These are phyloP conservation scores for Danio albolineatus DNA, from an alignment of 2,797 vertebrate genomes.

Conservation along the genomic window DNA sequence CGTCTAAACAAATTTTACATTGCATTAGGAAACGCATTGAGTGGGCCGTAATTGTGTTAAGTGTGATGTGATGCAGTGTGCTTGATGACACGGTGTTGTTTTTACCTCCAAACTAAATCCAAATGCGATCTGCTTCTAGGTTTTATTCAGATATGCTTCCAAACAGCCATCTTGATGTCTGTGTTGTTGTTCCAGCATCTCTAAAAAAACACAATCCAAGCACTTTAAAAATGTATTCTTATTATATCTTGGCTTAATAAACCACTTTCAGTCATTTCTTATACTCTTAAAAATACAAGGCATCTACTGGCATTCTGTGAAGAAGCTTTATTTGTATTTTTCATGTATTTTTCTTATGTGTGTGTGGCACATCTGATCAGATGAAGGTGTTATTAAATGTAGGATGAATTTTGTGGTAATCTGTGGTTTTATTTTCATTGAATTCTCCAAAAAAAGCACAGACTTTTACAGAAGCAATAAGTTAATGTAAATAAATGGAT, in stretches of 20 bases:
- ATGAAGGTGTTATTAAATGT: too few relatives aligned
- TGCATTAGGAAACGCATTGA: slow-evolving; percentile 33
- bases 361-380: too few relatives aligned
- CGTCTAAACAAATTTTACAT: slow-evolving; percentile 14
- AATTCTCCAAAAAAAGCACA: too few relatives aligned
- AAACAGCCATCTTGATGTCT: neutral
- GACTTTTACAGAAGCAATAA: too few relatives aligned
- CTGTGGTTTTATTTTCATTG: too few relatives aligned
- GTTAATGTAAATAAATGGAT: too few relatives aligned
- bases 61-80: slow-evolving; percentile 35
- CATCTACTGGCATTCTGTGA: too few relatives aligned
- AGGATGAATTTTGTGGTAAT: too few relatives aligned
- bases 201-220: neutral
- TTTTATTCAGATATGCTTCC: slow-evolving; percentile 14
- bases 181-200: neutral
- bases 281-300: too few relatives aligned
- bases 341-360: too few relatives aligned
- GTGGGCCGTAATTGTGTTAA: slow-evolving; percentile 43
- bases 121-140: slow-evolving; percentile 36
- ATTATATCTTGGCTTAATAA: neutral
- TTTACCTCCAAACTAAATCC: slow-evolving; percentile 45
- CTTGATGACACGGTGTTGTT: slow-evolving; percentile 40
- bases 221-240: neutral
- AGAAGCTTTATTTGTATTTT: too few relatives aligned
- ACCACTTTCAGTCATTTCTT: neutral